Percentiles rank a stretch among this genome's conserved stretches.
phyloP scores from a whole-genome alignment of 2,888 invertebrate species.

The Papilio gigon region DNA sequence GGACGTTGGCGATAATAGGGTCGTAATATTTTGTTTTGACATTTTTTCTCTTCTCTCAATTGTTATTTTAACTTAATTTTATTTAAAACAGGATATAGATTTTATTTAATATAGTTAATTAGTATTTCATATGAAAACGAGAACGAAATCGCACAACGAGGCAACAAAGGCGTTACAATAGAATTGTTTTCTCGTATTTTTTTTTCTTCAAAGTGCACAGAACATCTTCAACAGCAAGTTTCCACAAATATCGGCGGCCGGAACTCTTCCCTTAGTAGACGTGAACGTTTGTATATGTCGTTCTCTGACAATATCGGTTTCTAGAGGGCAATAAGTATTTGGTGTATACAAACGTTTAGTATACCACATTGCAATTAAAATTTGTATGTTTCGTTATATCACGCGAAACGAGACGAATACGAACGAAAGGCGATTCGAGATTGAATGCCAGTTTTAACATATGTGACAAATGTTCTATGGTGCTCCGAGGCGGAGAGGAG shows the following conservation, averaged over 20 bases:
- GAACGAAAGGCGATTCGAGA: too few species aligned
- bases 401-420: too few species aligned
- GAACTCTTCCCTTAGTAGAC: background rate
- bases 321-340: background rate
- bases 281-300: background rate
- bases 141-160: too few species aligned
- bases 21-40: background rate
- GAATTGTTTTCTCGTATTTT: constrained; percentile 8
- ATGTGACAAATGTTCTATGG: too few species aligned
- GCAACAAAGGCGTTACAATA: background rate
- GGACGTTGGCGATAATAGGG: too few species aligned
- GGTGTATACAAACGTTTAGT: background rate
- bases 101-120: too few species aligned
- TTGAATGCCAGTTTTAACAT: too few species aligned
- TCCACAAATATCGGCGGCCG: constrained; percentile 10
- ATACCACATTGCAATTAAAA: background rate
- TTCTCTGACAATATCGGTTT: background rate
- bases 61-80: background rate
- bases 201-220: background rate
- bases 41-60: background rate
- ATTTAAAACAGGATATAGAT: background rate
- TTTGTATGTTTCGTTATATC: too few species aligned
- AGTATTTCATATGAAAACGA: too few species aligned
- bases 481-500: too few species aligned
- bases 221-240: constrained; percentile 5